Evolutionary conservation across 2,113 vertebrate species (phyloP), one percentile per base, ranked within the genome.

Genomic region (Lucifuga dentata): DNA sequence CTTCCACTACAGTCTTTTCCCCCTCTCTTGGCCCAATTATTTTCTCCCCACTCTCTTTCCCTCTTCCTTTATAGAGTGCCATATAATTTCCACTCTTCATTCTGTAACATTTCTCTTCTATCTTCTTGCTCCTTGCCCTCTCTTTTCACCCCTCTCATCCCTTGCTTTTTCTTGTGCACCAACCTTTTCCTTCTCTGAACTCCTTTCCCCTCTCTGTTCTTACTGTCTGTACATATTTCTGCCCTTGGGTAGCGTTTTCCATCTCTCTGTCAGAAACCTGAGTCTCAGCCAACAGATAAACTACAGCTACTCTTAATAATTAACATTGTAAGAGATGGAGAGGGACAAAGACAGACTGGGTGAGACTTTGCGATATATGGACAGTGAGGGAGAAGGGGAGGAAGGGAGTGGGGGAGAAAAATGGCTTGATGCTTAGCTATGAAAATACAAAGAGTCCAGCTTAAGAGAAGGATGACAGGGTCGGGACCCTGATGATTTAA

Each of bases 21-120:
- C 38, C 49, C 53, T 59, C 64, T 78, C 74, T 88, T 80, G 75
- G 79, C 83, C 86, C 81, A 87, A 87, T 86, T 88, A 86, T 85
- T 89, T 82, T 40, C 64, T 72, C 85, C 68, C 20, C 11, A 61
- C 81, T 78, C 56, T 74, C 65, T 69, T 52, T 77, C 74, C 52
- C 63, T 55, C 53, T 76, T 60, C 65, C 67, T 71, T 78, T 62
- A 79, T 80, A 78, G 29, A 55, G 68, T 36, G 24, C 24, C 2
- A 56, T 50, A 73, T 81, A 80, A 85, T 83, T 87, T 80, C 64
- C 79, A 63, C 72, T 86, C 51, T 83, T 81, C 70, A 71, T 81
- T 76, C 63, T 58, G 11, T 69, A 77, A 78, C 59, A 80, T 70
- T 75, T 73, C 48, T 72, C 21, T 17, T 72, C 51, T 63, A 33